phyloP scores from a whole-genome alignment of 2,113 vertebrate genomes.

The Sceloporus tristichus region DNA sequence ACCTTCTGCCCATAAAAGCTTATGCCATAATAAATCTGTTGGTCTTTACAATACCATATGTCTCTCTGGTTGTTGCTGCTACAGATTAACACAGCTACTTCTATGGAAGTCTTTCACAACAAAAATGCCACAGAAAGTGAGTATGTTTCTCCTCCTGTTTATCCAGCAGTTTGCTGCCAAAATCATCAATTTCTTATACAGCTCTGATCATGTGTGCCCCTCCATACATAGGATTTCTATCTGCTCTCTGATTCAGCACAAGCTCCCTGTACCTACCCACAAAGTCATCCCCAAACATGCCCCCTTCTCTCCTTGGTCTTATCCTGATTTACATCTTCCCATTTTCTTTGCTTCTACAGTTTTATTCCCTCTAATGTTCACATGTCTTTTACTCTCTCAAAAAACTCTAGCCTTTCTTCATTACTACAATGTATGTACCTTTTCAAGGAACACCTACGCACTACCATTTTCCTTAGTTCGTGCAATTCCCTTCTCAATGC shows the following conservation, averaged over 20 bases:
- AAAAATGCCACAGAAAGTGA: neutral
- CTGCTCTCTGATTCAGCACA: neutral
- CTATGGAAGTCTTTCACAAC: neutral
- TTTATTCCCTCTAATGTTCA: too few species aligned
- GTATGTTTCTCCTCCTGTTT: neutral
- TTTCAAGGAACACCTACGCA: too few species aligned
- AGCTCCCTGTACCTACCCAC: neutral
- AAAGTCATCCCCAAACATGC: neutral
- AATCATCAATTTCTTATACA: neutral
- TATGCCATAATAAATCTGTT: neutral
- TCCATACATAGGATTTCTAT: neutral
- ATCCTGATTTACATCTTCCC: too few species aligned
- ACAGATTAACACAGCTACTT: neutral
- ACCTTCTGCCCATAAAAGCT: neutral
- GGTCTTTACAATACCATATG: neutral
- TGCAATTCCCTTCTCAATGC: too few species aligned
- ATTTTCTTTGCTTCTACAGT: too few species aligned
- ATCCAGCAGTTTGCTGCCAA: neutral
- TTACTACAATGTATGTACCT: too few species aligned
- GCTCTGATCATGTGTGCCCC: neutral
- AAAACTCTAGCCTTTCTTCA: too few species aligned
- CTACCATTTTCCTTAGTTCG: too few species aligned
- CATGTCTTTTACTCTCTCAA: too few species aligned
- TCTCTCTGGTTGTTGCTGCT: neutral
- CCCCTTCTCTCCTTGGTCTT: neutral